Base-by-base conservation (phyloP, 2,113 vertebrate species). In the Elaphurus davidianus region DNA sequence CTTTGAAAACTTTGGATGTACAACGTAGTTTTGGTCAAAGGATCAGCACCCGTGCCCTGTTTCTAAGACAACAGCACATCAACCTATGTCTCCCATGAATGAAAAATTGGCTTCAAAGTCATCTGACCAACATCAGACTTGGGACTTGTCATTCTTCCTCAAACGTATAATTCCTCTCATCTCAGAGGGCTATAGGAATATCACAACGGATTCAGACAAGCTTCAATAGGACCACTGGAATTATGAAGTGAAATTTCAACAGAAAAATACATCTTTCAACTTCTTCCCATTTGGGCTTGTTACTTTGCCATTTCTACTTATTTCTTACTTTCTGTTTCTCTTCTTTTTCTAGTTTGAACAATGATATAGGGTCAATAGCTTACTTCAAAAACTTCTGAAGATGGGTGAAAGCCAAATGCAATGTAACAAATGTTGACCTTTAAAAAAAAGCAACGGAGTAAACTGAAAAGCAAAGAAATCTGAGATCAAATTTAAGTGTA, bases 401-500 rank as follows among this genome's bases (percentile, higher is more conserved):
- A 54, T 50, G 36, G 83, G 64, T 45, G 57, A 97, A 97, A 97
- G 60, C 92, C 64, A 87, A 95, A 89, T 45, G 47, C 2, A 6
- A 85, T 23, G 40, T 71, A 92, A 91, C 60, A 96, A 98, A 71
- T 64, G 16, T 33, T 76, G 36, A 92, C 76, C 79, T 52, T 96
- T 96, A 76, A 52, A 87, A 90, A 95, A 87, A 62, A 95, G 62
- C 55, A 92, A 87, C 92, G 50, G 52, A 74, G 6, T 55, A 91
- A 98, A 71, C 81, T 89, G 79, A 97, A 97, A 50, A 97, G 71
- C 64, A 97, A 98, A 96, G 95, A 78, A 96, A 97, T 40, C 9
- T 85, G 57, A 97, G 23, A 95, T 96, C 96, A 98, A 97, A 83
- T 57, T 11, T 82, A 97, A 81, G 45, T 74, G 45, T 1, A 0